These are phyloP conservation scores for Drosophila pectinifera DNA, from an alignment of 1,140 invertebrate genomes.

Conservation along the genomic window DNA sequence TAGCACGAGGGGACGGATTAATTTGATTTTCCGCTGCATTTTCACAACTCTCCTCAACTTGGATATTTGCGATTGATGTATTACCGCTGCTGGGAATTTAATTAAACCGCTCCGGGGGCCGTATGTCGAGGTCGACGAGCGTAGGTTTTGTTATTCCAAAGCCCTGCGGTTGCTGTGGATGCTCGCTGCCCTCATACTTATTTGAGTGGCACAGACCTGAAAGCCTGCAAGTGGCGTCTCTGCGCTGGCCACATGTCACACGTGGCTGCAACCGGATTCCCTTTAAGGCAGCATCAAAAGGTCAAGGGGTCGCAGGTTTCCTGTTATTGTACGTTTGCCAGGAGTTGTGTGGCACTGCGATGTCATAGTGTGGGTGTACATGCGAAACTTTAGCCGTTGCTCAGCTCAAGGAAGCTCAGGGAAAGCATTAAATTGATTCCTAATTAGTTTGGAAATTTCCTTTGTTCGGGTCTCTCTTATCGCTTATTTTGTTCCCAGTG, in stretches of 20 bases:
- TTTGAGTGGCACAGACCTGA: slow-evolving; percentile 5
- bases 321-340: not conserved
- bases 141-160: slow-evolving; percentile 5
- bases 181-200: slow-evolving; percentile 7
- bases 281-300: slow-evolving; percentile 28
- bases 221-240: slow-evolving; percentile 21
- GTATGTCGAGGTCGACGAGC: not conserved
- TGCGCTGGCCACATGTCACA: slow-evolving; percentile 33
- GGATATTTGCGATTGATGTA: slow-evolving; percentile 22
- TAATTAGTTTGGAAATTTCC: slow-evolving; percentile 25
- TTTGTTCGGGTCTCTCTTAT: slow-evolving; percentile 1
- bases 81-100: slow-evolving; percentile 32
- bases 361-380: not conserved
- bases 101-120: slow-evolving; percentile 18
- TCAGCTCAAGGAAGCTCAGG: not conserved
- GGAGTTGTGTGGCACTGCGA: not conserved
- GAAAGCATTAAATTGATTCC: slow-evolving; percentile 27
- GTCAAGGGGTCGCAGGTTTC: slow-evolving; percentile 20
- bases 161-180: slow-evolving; percentile 13
- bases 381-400: slow-evolving; percentile 9
- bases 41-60: slow-evolving; percentile 22
- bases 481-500: not conserved
- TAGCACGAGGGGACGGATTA: slow-evolving; percentile 48
- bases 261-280: slow-evolving; percentile 32
- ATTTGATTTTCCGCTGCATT: slow-evolving; percentile 63